Evolutionary conservation across 2,888 invertebrate species (phyloP).

Genomic region (Euproctis similis): DNA sequence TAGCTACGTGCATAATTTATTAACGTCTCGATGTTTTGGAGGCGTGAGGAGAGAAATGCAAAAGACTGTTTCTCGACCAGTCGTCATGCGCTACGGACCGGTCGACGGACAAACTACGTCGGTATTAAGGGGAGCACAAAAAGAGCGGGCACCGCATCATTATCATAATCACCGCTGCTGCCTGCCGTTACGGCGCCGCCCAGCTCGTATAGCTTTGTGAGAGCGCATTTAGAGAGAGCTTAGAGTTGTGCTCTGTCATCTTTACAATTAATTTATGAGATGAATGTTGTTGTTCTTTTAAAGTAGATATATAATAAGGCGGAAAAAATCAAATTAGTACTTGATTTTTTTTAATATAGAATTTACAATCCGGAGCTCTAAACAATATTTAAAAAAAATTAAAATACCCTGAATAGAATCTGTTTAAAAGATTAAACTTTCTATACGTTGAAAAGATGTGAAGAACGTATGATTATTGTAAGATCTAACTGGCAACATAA

Average conservation of each 20-base stretch:
- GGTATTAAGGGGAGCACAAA: constrained; percentile 64
- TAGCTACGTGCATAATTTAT: constrained; percentile 73
- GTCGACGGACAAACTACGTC: constrained; percentile 48
- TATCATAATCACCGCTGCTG: constrained; percentile 72
- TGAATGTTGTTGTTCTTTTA: too few species aligned
- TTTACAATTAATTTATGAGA: constrained; percentile 57
- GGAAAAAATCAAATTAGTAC: too few species aligned
- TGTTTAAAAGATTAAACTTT: too few species aligned
- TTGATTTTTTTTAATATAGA: too few species aligned
- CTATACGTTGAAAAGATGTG: too few species aligned
- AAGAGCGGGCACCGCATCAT: constrained; percentile 71
- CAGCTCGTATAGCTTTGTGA: constrained; percentile 71
- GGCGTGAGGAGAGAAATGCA: constrained; percentile 40
- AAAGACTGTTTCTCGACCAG: constrained; percentile 23
- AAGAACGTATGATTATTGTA: too few species aligned
- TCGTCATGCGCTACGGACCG: constrained; percentile 28
- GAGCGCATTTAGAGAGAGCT: constrained; percentile 65
- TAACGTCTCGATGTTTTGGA: constrained; percentile 58
- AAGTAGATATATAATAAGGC: too few species aligned
- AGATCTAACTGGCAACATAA: too few species aligned
- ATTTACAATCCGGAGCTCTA: too few species aligned
- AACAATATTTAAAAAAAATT: too few species aligned
- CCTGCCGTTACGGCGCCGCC: constrained; percentile 60
- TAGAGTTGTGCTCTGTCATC: constrained; percentile 64
- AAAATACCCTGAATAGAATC: too few species aligned